phyloP scores from a whole-genome alignment of 2,113 vertebrate species.

The Pseudopodoces humilis region DNA sequence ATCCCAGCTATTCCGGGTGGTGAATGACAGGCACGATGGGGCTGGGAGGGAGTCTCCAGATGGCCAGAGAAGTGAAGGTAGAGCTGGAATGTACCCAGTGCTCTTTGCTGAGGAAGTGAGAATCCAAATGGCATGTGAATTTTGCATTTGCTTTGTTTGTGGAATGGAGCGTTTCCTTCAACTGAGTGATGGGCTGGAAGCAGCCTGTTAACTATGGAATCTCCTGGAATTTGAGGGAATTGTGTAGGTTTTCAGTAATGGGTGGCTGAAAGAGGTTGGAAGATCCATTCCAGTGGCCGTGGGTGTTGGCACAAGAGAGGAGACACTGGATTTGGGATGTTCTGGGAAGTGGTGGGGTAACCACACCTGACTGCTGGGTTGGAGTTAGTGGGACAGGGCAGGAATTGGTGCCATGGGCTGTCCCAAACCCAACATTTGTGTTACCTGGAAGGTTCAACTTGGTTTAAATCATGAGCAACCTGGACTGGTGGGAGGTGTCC shows the following conservation, averaged over 20 bases:
- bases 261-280: not conserved
- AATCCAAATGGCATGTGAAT: not conserved
- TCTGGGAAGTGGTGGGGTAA: not conserved
- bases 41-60: not conserved
- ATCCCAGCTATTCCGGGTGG: not conserved
- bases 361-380: not conserved
- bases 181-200: not conserved
- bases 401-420: not conserved
- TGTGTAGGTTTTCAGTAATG: not conserved
- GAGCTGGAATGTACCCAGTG: not conserved
- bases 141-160: not conserved
- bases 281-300: not conserved
- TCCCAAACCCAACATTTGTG: not conserved
- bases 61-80: not conserved
- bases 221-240: not conserved
- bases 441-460: not conserved
- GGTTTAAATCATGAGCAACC: not conserved
- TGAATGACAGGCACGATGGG: not conserved
- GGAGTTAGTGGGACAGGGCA: not conserved
- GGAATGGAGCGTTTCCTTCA: not conserved
- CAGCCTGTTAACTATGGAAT: not conserved
- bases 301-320: rapidly evolving
- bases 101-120: not conserved
- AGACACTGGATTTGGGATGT: not conserved
- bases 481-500: not conserved